Evolutionary conservation across 2,797 vertebrate species (phyloP).

Genomic region (Brachyrhaphis roseni): DNA sequence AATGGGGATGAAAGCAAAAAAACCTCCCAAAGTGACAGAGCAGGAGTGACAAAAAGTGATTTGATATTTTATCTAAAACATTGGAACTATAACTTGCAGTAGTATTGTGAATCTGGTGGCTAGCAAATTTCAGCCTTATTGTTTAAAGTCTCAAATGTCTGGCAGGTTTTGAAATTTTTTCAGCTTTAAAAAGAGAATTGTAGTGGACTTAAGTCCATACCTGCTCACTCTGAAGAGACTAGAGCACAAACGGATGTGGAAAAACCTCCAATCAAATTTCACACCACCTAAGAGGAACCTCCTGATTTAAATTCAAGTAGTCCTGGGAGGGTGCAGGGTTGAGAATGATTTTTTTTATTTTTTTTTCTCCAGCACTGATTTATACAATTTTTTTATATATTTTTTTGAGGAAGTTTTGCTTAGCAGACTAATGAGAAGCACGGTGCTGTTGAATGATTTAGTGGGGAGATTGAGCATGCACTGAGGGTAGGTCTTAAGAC

Average conservation of each 20-base stretch:
- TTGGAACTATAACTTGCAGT: not conserved
- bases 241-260: slow-evolving; percentile 15
- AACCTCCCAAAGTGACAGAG: not conserved
- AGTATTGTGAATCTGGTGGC: not conserved
- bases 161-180: not conserved
- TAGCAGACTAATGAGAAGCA: slow-evolving; percentile 92
- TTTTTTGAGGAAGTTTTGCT: slow-evolving; percentile 85
- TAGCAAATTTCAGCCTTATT: not conserved
- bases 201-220: slow-evolving; percentile 15
- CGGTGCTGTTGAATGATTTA: slow-evolving; percentile 90
- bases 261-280: slow-evolving; percentile 30
- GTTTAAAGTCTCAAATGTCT: not conserved
- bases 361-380: slow-evolving; percentile 87
- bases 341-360: slow-evolving; percentile 89
- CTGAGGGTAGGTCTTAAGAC: slow-evolving; percentile 77
- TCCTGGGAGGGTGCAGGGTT: slow-evolving; percentile 69
- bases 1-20: not conserved
- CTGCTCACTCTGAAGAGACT: not conserved
- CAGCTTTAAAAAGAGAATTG: slow-evolving; percentile 2
- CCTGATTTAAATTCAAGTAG: slow-evolving; percentile 46
- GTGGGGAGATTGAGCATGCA: slow-evolving; percentile 76
- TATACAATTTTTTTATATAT: slow-evolving; percentile 85
- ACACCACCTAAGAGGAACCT: slow-evolving; percentile 26
- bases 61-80: not conserved
- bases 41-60: not conserved